These are phyloP conservation scores for Pseudopodoces humilis DNA, from an alignment of 2,113 vertebrate species.

Conservation along the genomic window DNA sequence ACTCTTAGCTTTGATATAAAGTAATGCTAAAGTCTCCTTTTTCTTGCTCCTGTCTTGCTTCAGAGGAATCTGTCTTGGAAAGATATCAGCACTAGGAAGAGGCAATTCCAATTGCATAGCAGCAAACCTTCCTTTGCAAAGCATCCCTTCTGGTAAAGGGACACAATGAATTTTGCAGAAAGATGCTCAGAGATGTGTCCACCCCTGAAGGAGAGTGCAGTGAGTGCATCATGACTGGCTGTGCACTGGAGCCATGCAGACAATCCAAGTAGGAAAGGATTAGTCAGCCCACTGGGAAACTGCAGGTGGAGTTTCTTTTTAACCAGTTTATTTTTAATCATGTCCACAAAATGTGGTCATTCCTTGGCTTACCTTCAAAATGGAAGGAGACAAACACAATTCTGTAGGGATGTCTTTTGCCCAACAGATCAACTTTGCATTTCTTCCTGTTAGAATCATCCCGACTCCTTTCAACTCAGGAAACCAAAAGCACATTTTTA, in stretches of 20 bases:
- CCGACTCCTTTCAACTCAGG: not conserved
- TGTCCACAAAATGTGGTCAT: not conserved
- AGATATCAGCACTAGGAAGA: not conserved
- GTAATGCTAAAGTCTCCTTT: not conserved
- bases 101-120: not conserved
- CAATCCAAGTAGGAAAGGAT: not conserved
- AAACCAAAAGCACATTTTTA: not conserved
- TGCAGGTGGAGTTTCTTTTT: slow-evolving; percentile 41
- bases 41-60: not conserved
- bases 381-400: not conserved
- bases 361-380: not conserved
- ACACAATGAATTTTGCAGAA: not conserved
- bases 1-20: not conserved
- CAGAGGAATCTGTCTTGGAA: not conserved
- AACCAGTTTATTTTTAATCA: not conserved
- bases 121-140: slow-evolving; percentile 9
- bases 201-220: not conserved
- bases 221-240: not conserved
- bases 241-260: not conserved
- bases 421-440: not conserved
- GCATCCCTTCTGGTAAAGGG: not conserved
- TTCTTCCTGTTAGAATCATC: not conserved
- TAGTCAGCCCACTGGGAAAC: slow-evolving; percentile 36
- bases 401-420: not conserved
- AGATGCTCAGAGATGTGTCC: not conserved